phyloP scores from a whole-genome alignment of 2,888 invertebrate species.

The Lithosia quadra region DNA sequence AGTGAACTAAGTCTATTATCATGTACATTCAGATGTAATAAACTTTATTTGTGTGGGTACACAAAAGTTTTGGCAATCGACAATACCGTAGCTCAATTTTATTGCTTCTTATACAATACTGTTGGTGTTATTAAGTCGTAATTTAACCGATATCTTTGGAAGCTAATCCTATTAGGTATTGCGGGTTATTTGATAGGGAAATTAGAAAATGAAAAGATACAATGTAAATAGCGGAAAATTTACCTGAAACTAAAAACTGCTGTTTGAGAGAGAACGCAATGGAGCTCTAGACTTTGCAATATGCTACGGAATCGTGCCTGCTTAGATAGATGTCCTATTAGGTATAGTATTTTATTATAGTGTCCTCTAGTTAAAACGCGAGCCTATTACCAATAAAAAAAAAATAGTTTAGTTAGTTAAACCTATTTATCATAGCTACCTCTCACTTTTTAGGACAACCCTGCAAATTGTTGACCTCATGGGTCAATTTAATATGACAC shows the following conservation, averaged over 20 bases:
- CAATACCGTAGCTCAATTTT: constrained; percentile 33
- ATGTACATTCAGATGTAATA: constrained; percentile 56
- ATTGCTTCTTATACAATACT: constrained; percentile 36
- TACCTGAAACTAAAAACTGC: background rate
- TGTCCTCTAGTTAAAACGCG: too few species aligned
- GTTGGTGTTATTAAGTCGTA: constrained; percentile 20
- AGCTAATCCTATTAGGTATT: background rate
- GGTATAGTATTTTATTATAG: too few species aligned
- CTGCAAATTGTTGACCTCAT: background rate
- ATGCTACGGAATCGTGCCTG: background rate
- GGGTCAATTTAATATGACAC: background rate
- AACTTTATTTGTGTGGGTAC: constrained; percentile 55
- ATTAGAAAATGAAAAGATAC: background rate
- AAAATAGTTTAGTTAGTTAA: background rate
- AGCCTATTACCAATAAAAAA: too few species aligned
- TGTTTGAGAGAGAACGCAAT: background rate
- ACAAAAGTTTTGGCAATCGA: constrained; percentile 49
- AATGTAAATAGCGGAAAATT: background rate
- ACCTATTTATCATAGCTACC: background rate
- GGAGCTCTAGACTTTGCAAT: background rate
- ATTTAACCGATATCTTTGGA: constrained; percentile 6
- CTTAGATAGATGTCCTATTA: background rate
- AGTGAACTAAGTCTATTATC: constrained; percentile 64
- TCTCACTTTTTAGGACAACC: background rate
- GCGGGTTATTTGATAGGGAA: background rate